Conservation (phyloP, 2,888 invertebrate species). For the Agrotis exclamationis region DNA sequence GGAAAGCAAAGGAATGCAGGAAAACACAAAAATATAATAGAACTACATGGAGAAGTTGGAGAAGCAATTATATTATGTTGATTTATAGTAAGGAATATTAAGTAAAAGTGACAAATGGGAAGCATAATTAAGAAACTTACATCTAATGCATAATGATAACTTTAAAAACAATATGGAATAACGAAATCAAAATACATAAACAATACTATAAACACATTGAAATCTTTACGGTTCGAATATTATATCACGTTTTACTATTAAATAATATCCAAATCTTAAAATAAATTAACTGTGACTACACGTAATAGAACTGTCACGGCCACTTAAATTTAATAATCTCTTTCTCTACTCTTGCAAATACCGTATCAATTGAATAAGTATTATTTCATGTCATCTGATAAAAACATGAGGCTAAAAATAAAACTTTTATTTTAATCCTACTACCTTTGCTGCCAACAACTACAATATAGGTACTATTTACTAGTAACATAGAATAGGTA, state of each 20-base stretch:
- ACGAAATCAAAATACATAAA: background rate
- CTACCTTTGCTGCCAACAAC: background rate
- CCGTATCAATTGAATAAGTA: background rate
- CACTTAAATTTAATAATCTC: slow-evolving; percentile 5
- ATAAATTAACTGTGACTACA: slow-evolving; percentile 6
- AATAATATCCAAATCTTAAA: background rate
- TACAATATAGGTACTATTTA: too few relatives aligned
- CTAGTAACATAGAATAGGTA: too few relatives aligned
- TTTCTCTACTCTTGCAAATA: slow-evolving; percentile 39
- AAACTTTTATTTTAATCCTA: background rate
- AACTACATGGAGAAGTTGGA: background rate
- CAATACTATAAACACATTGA: background rate
- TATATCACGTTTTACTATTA: slow-evolving; percentile 14
- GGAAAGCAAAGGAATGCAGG: background rate
- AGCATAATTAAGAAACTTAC: background rate
- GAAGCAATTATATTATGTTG: background rate
- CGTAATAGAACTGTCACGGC: slow-evolving; percentile 5
- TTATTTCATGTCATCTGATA: slow-evolving; percentile 13
- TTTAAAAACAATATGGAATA: background rate
- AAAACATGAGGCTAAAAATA: background rate
- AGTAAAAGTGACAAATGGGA: background rate
- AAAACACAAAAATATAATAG: too few relatives aligned
- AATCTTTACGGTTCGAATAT: background rate
- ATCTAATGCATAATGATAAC: background rate
- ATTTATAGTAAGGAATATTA: background rate